These are phyloP conservation scores for Chrysemys picta DNA, from an alignment of 2,113 vertebrate species.

Conservation along the genomic window DNA sequence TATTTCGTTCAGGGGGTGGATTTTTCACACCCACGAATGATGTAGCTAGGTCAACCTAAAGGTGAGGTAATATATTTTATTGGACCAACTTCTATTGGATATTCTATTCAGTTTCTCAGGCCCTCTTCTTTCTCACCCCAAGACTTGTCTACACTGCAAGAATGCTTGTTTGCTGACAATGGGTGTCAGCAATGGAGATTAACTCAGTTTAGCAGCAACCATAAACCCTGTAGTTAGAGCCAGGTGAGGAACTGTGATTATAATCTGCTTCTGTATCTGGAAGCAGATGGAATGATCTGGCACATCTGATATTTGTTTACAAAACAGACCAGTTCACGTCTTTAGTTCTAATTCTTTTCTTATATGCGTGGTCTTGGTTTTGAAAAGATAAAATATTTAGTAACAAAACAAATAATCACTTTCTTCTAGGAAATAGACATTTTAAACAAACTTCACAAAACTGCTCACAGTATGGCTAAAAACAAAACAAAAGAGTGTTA, in stretches of 20 bases:
- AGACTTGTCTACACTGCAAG: neutral
- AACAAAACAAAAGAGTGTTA: neutral
- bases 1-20: neutral
- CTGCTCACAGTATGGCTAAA: fast-evolving
- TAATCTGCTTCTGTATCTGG: neutral
- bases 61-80: neutral
- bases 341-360: neutral
- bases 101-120: too few relatives aligned
- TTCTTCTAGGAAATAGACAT: neutral
- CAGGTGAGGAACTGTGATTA: neutral
- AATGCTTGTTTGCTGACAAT: neutral
- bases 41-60: neutral
- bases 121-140: neutral
- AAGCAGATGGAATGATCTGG: neutral
- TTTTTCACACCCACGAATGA: neutral
- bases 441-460: neutral
- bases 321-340: fast-evolving
- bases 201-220: neutral
- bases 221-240: fast-evolving
- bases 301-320: neutral
- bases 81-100: too few relatives aligned
- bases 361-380: neutral
- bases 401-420: neutral
- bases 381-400: neutral
- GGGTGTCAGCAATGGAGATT: neutral